These are phyloP conservation scores for Synanceia verrucosa DNA, from an alignment of 2,797 vertebrate species.

Conservation along the genomic window DNA sequence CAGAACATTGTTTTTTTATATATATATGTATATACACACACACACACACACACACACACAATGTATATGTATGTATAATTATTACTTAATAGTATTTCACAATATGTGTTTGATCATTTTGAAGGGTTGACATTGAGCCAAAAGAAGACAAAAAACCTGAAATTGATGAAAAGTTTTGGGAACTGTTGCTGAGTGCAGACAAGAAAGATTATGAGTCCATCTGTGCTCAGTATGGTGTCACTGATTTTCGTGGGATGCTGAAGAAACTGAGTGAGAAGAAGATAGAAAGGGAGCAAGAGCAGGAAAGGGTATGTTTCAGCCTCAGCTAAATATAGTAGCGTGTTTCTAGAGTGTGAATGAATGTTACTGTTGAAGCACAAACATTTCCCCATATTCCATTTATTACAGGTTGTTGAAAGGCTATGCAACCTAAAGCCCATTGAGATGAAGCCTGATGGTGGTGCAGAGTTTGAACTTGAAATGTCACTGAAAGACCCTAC, in stretches of 20 bases:
- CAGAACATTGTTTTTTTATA: no score
- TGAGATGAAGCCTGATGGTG: constrained; percentile 78
- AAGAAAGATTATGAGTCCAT: constrained; percentile 89
- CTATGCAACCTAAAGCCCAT: constrained; percentile 85
- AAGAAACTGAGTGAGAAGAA: constrained; percentile 87
- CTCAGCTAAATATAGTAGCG: not conserved
- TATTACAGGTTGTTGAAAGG: constrained; percentile 79
- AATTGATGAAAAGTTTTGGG: constrained; percentile 86
- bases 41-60: no score
- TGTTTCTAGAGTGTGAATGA: not conserved
- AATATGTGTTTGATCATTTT: not conserved
- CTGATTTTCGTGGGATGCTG: constrained; percentile 89
- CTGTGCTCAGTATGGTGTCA: constrained; percentile 86
- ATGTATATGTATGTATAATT: not conserved
- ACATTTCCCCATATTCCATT: not conserved
- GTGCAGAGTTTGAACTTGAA: constrained; percentile 87
- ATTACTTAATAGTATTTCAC: not conserved
- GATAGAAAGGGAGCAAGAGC: constrained; percentile 78
- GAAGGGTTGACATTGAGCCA: constrained; percentile 53
- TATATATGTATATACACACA: not conserved
- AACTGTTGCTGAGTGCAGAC: constrained; percentile 87
- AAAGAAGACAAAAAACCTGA: constrained; percentile 71
- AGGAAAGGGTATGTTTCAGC: constrained; percentile 78
- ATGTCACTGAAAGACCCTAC: constrained; percentile 85
- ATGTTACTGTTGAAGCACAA: not conserved